Conservation (phyloP, 2,113 vertebrate species). For the Vulpes vulpes region DNA sequence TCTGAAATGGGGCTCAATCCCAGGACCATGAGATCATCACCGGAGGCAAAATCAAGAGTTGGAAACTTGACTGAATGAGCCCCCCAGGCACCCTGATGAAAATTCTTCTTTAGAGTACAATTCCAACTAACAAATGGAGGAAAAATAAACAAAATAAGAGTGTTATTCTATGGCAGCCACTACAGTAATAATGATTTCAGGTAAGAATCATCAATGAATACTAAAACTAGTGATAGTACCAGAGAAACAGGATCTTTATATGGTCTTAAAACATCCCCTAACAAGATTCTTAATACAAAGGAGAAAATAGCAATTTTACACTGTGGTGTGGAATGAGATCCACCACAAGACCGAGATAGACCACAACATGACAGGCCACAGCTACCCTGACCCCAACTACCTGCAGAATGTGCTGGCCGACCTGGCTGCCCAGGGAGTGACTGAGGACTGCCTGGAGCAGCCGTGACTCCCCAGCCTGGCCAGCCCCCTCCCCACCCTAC, state of each 20-base stretch:
- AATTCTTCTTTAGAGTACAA: not conserved
- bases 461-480: constrained; percentile 38
- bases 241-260: not conserved
- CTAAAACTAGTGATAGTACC: not conserved
- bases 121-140: not conserved
- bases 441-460: constrained; percentile 92
- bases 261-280: not conserved
- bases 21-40: no score
- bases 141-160: not conserved
- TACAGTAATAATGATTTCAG: not conserved
- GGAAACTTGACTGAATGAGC: no score
- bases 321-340: constrained; percentile 99
- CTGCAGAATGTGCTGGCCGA: constrained; percentile 97
- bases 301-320: constrained; percentile 74
- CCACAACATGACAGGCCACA: constrained; percentile 96
- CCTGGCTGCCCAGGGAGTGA: constrained; percentile 97
- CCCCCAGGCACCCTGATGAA: not conserved
- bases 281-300: not conserved
- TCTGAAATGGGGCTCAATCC: no score
- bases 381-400: constrained; percentile 99
- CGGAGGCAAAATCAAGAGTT: no score
- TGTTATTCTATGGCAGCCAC: not conserved
- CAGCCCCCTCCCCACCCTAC: rapidly evolving
- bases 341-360: constrained; percentile 99
- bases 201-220: not conserved